Evolutionary conservation across 1,140 invertebrate genomes (phyloP), one percentile per base, ranked within the genome.

Genomic region (Philotrypesis tridentata): DNA sequence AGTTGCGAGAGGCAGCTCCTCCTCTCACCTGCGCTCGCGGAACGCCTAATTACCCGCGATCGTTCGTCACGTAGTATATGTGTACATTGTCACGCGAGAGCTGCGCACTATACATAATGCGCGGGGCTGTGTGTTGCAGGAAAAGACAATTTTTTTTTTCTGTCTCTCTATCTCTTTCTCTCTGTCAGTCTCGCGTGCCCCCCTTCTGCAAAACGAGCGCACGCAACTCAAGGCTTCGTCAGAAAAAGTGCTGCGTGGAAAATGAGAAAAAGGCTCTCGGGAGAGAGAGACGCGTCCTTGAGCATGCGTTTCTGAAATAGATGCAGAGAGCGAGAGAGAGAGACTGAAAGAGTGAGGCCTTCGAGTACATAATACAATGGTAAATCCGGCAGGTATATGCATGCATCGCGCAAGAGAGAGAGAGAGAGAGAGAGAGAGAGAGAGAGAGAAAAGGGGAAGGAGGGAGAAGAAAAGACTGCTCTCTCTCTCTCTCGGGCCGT

Each of bases 261-360:
- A 79, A 73, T 40, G 55, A 79, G 55, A 33, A 61, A 48, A 63
- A 29, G 65, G n/a, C 21, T 3, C 9, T 5, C 3, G 31, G 33
- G 37, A 31, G 61, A 31, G 17, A 14, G 74, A 27, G 43, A 37
- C 75, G 71, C 75, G 71, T 79, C 70, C 68, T 73, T 79, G 78
- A 82, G 82, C 75, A 79, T 75, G 71, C 40, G 83, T 77, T 71
- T 82, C 81, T 37, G 67, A 80, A 82, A 79, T 79, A 72, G 78
- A 79, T 71, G 77, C 77, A 55, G 65, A 21, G n/a, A 23, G 31
- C n/a, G 37, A 68, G n/a, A 23, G 60, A n/a, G n/a, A n/a, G n/a
- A n/a, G n/a, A n/a, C n/a, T n/a, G n/a, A n/a, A n/a, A n/a, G n/a
- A 40, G 37, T 5, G 68, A 72, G 68, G 55, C 78, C 78, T 79